Base-by-base conservation (phyloP, 1,140 invertebrate genomes). In the Drosophila kohkoa region DNA sequence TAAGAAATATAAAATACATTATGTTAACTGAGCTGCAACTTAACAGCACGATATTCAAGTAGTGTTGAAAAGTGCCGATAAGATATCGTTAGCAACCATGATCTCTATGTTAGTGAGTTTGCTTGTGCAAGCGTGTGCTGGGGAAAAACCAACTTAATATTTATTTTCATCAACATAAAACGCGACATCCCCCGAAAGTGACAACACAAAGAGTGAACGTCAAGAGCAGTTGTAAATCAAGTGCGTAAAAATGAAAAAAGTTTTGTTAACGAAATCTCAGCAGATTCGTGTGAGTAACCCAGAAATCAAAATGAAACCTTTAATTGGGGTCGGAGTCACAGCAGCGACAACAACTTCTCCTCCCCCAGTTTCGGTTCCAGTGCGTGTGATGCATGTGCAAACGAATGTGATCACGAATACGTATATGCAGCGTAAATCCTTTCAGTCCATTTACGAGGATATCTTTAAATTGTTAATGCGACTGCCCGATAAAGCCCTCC, bases 401-500 rank as follows among this genome's bases (percentile, higher is more conserved):
- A 75, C 68, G 0, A 75, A 55, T 32, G 48, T 75, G 2, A 72
- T 67, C 16, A 77, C 73, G 2, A 60, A 64, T 16, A 77, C 77
- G 5, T 91, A 91, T 30, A 77, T 75, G 11, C 82, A 91, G 25
- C 77, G 90, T 0, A 89, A 92, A 35, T 76, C 66, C 30, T 79
- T 73, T 62, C 66, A 81, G 51, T 38, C 77, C 3, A 69, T 77
- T 0, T 92, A 89, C 52, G 74, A 77, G 38, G 91, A 92, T 0
- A 77, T 92, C n/a, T 92, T 92, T 51, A 81, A 73, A 67, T 62
- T 77, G 28, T 62, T 92, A 6, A 75, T 92, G 73, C 68, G 64
- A 11, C 51, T 92, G 15, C 88, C 90, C 1, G 91, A 92, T 63
- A 89, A 91, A 62, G 78, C 77, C 8, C 58, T 92, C n/a, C 82